Evolutionary conservation across 2,797 vertebrate species (phyloP).

Genomic region (Okamejei kenojei): DNA sequence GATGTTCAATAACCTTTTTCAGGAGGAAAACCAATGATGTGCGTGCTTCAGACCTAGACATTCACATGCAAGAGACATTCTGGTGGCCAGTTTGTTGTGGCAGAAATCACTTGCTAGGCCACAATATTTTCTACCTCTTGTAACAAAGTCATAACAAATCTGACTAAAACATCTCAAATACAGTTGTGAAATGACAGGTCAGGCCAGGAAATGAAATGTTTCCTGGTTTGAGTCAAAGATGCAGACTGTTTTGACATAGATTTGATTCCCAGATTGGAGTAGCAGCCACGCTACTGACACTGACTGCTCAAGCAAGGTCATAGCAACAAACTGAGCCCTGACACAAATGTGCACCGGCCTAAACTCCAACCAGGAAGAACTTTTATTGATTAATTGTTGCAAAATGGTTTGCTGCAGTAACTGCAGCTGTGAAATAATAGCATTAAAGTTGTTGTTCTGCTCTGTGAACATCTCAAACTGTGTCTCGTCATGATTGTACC

Average conservation of each 20-base stretch:
- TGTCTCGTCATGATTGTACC: too few relatives aligned
- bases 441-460: not conserved
- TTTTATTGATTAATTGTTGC: not conserved
- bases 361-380: conserved; percentile 16
- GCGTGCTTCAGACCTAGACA: not conserved
- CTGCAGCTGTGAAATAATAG: not conserved
- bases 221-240: conserved; percentile 29
- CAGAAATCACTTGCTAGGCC: conserved; percentile 10
- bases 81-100: not conserved
- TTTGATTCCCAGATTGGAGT: conserved; percentile 19
- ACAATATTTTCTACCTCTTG: not conserved
- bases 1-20: too few relatives aligned
- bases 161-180: conserved; percentile 20
- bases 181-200: conserved; percentile 27
- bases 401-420: not conserved
- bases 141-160: not conserved
- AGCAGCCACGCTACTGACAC: not conserved
- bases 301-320: not conserved
- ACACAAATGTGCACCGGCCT: not conserved
- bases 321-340: not conserved
- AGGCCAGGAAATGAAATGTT: conserved; percentile 37
- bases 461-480: not conserved
- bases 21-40: not conserved
- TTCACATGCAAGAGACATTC: not conserved
- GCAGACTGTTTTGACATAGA: conserved; percentile 30